phyloP scores from a whole-genome alignment of 2,797 vertebrate genomes.

The Podargus strigoides region DNA sequence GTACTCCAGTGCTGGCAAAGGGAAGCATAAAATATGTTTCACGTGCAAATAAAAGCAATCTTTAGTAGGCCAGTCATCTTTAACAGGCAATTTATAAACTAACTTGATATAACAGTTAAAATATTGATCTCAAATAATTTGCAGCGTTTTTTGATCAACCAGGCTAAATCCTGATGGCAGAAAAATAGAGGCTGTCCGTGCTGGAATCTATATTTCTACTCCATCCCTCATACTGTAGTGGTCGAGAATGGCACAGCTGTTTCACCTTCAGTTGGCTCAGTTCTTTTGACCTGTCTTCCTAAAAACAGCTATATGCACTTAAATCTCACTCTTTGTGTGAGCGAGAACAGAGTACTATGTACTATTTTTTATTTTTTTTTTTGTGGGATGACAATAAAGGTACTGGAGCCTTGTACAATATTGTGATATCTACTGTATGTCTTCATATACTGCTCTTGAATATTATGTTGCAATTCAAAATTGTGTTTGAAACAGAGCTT shows the following conservation, averaged over 20 bases:
- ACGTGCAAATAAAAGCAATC: not conserved
- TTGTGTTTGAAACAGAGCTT: not conserved
- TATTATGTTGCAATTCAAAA: not conserved
- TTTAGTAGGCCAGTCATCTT: not conserved
- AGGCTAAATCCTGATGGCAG: not conserved
- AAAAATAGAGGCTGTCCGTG: not conserved
- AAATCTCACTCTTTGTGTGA: not conserved
- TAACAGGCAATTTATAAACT: not conserved
- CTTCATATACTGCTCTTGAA: not conserved
- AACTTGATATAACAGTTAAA: not conserved
- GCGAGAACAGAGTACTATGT: accelerated
- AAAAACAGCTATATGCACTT: not conserved
- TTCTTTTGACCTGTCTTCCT: not conserved
- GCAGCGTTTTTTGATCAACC: not conserved
- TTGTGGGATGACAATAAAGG: not conserved
- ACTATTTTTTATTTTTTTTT: no score
- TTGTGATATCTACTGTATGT: not conserved
- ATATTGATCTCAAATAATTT: not conserved
- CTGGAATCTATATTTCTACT: not conserved
- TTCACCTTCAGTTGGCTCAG: not conserved
- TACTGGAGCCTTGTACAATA: not conserved
- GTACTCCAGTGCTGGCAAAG: not conserved
- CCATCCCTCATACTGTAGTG: not conserved
- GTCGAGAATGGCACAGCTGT: not conserved
- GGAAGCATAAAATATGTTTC: not conserved